Conservation (phyloP, 1,140 invertebrate genomes). For the Whitmania pigra region DNA sequence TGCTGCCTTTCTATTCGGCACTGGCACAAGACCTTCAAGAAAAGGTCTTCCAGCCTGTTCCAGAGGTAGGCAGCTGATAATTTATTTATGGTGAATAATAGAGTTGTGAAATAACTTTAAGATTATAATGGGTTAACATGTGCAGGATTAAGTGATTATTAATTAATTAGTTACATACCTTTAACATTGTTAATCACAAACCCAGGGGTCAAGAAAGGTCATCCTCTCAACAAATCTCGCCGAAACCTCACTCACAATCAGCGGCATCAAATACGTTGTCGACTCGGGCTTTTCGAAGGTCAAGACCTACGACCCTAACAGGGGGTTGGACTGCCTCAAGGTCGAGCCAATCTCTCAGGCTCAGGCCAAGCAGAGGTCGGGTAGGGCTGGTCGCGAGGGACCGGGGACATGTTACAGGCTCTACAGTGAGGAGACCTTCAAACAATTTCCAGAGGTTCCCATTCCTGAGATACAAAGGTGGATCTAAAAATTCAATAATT, state of each 20-base stretch:
- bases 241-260: slow-evolving; percentile 69
- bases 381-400: slow-evolving; percentile 73
- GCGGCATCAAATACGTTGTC: slow-evolving; percentile 79
- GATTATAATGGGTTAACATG: neutral
- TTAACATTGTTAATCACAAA: neutral
- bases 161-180: neutral
- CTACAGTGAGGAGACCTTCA: slow-evolving; percentile 60
- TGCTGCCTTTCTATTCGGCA: slow-evolving; percentile 82
- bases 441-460: slow-evolving; percentile 55
- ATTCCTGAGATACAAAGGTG: slow-evolving; percentile 68
- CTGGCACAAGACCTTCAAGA: slow-evolving; percentile 71
- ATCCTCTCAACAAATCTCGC: slow-evolving; percentile 95
- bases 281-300: slow-evolving; percentile 88
- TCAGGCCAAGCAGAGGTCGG: slow-evolving; percentile 78
- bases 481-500: neutral
- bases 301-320: slow-evolving; percentile 62
- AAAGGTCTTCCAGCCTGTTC: slow-evolving; percentile 63
- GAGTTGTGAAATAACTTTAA: neutral
- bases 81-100: neutral
- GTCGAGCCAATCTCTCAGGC: slow-evolving; percentile 74
- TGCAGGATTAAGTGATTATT: neutral
- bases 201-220: slow-evolving; percentile 57
- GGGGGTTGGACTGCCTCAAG: slow-evolving; percentile 69
- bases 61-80: slow-evolving; percentile 46
- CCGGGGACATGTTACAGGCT: slow-evolving; percentile 70